Percentiles rank a stretch among this genome's conserved stretches.
phyloP scores from a whole-genome alignment of 2,888 invertebrate species.

The Eutolmus rufibarbis region DNA sequence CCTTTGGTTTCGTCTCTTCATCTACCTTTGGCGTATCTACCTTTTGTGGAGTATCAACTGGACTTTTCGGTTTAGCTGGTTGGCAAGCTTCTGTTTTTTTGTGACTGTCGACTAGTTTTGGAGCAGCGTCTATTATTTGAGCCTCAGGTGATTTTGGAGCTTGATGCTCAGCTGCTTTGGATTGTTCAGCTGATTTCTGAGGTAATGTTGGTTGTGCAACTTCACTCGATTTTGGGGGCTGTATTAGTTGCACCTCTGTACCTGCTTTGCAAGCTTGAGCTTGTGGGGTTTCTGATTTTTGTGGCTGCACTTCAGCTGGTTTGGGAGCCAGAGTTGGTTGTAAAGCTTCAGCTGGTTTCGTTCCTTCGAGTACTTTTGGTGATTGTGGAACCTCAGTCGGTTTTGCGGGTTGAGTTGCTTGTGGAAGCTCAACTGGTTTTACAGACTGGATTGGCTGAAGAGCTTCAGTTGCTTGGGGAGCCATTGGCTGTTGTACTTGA shows the following conservation, averaged over 20 bases:
- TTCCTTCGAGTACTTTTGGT: not conserved
- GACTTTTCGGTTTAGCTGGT: not conserved
- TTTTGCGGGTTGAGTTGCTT: slow-evolving; percentile 65
- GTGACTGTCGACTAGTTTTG: not conserved
- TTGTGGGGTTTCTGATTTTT: slow-evolving; percentile 65
- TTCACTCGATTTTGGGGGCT: slow-evolving; percentile 71
- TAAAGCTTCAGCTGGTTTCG: slow-evolving; percentile 65
- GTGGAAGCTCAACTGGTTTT: not conserved
- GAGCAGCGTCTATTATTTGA: not conserved
- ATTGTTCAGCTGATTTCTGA: slow-evolving; percentile 34
- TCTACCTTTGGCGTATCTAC: not conserved
- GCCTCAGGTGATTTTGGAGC: not conserved
- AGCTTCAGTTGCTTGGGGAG: slow-evolving; percentile 49
- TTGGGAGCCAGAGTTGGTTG: not conserved
- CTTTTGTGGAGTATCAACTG: not conserved
- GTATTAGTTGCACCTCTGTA: not conserved
- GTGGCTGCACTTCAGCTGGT: not conserved
- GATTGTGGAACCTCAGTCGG: slow-evolving; percentile 69
- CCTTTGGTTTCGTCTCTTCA: not conserved
- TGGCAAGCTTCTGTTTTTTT: not conserved
- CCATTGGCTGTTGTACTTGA: slow-evolving; percentile 66
- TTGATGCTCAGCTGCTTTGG: not conserved
- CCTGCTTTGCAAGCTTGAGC: not conserved
- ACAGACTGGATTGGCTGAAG: not conserved
- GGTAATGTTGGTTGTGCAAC: slow-evolving; percentile 84